Conservation (phyloP, 2,888 invertebrate genomes). For the Andrena hattorfiana region DNA sequence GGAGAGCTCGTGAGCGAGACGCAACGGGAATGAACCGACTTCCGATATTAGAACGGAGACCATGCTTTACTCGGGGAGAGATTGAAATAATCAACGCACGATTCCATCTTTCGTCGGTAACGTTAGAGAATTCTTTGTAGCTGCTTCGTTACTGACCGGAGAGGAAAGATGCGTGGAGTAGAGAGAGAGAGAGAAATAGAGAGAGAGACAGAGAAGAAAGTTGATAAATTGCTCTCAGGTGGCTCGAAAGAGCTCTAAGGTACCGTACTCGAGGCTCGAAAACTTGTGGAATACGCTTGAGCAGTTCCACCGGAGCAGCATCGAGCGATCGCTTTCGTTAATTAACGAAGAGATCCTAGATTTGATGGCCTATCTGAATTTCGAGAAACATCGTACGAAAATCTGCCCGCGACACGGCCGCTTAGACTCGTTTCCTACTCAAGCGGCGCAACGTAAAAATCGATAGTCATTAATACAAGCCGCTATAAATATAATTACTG, state of each 20-base stretch:
- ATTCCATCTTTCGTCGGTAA: constrained; percentile 24
- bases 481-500: constrained; percentile 51
- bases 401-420: constrained; percentile 22
- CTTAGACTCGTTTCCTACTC: constrained; percentile 18
- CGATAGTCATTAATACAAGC: constrained; percentile 48
- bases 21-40: constrained; percentile 11
- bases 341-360: background rate
- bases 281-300: no score
- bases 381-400: background rate
- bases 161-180: constrained; percentile 27
- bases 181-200: background rate
- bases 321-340: constrained; percentile 52
- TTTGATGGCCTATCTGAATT: background rate
- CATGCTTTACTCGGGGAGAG: constrained; percentile 45
- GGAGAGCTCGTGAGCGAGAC: constrained; percentile 61
- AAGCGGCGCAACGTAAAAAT: constrained; percentile 32
- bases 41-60: background rate
- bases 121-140: background rate
- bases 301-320: constrained; percentile 1
- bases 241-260: constrained; percentile 1
- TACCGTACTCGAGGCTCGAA: constrained; percentile 8
- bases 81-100: constrained; percentile 5
- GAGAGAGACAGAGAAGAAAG: constrained; percentile 8
- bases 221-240: constrained; percentile 17
- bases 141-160: background rate